Base-by-base conservation (phyloP, 2,113 vertebrate genomes). In the Emydocephalus ijimae region DNA sequence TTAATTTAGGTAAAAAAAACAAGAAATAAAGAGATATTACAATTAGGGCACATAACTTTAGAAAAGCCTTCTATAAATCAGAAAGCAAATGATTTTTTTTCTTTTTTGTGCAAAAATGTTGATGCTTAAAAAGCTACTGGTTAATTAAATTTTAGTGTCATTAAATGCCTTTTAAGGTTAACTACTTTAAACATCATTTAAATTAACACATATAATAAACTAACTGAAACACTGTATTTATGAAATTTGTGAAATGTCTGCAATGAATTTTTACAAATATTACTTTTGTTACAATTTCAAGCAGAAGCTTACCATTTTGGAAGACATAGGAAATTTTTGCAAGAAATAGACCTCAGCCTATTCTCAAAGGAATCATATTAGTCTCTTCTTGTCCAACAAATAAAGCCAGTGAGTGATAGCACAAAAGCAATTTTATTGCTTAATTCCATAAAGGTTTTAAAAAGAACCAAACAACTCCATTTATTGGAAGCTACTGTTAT, bases 401-500 rank as follows among this genome's bases (percentile, higher is more conserved):
- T 56, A 87, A 87, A 91, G 24, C 7, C 9, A 39, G 23, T 64
- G 10, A 86, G 11, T 59, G 55, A 34, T 45, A 69, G 50, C 11
- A 23, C 9, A 45, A 45, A 3, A 88, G 3, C 18, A 18, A 39
- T 88, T 43, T 92, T 54, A 81, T n/a, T 81, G 34, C 15, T 85
- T 48, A 24, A 34, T 74, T 61, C 39, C 15, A 61, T 24, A 29
- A 57, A 57, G 1, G 23, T 3, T 52, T 88, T 55, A 54, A 39
- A 45, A 89, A 55, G 20, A 24, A 89, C 15, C 8, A 81, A 3
- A 0, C 56, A 91, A 34, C 21, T 89, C 54, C 45, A 24, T n/a
- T 18, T 87, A 29, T 11, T 14, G 54, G 34, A 29, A 34, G 88
- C 94, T 91, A 91, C 10, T 85, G 34, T 96, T 95, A 69, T 15